phyloP scores from a whole-genome alignment of 2,113 vertebrate genomes.

The Psophia crepitans region DNA sequence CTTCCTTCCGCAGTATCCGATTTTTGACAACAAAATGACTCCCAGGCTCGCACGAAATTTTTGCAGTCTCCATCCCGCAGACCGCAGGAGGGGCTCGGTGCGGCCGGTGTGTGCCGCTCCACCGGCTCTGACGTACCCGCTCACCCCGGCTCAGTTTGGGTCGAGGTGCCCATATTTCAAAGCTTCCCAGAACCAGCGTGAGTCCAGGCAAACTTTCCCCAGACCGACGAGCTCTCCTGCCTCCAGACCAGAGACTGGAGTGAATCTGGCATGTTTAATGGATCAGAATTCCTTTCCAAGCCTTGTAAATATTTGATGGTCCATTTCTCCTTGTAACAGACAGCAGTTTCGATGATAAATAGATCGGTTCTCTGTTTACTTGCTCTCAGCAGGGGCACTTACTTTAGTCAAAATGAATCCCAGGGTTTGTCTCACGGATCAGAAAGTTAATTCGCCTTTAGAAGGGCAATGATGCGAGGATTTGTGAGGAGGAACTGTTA shows the following conservation, averaged over 20 bases:
- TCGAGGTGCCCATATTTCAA: not conserved
- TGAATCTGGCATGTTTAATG: not conserved
- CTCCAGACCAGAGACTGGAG: not conserved
- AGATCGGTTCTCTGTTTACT: not conserved
- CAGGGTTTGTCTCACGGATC: not conserved
- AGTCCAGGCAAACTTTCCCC: not conserved
- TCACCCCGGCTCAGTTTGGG: not conserved
- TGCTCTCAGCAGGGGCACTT: not conserved
- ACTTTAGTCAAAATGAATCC: not conserved
- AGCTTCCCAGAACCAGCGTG: not conserved
- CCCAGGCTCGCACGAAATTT: not conserved
- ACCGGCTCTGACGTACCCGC: not conserved
- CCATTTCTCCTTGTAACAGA: not conserved
- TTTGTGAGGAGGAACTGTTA: not conserved
- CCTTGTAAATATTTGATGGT: conserved; percentile 3
- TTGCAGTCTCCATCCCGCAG: not conserved
- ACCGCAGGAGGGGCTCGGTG: not conserved
- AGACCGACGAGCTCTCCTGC: not conserved
- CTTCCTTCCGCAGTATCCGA: not conserved
- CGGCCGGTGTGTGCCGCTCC: not conserved
- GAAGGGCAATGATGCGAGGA: not conserved
- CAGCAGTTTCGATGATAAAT: not conserved
- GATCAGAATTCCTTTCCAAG: not conserved
- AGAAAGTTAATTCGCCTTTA: not conserved
- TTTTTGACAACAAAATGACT: not conserved